Base-by-base conservation (phyloP, 2,113 vertebrate species). In the Crotalus tigris region DNA sequence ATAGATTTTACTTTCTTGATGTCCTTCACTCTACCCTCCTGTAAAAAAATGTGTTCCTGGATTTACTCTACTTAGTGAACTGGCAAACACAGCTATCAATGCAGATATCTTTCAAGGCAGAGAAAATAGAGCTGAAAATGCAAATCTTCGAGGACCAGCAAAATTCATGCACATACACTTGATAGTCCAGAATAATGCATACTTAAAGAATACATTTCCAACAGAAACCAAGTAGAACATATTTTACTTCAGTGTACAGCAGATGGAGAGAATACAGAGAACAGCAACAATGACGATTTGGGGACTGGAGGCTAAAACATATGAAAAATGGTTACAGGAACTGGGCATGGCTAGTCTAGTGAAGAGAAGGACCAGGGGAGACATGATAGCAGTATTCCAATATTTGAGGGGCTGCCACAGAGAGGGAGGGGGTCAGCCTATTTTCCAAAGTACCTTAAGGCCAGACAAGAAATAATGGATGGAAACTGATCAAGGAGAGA, bases 181-280 rank as follows among this genome's bases (percentile, higher is more conserved):
- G 39, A 3, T 3, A 6, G 85, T 92, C 26, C 2, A 88, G 33
- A 69, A 46, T 33, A 55, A 39, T 7, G 3, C 8, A 57, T 24
- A 13, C 33, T 87, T 95, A 90, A 9, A 88, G 29, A 21, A 91
- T 93, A 94, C 33, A 90, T 10, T 39, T 26, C 23, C 24, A 17
- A 88, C 91, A 11, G 0, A 90, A 33, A 44, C 13, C 58, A 53
- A n/a, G 88, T 33, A 89, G 90, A 44, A 33, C 75, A 54, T 17
- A 11, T 29, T 81, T 13, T 59, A 89, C 85, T 90, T 89, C 64
- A 94, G 93, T 33, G 89, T 94, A 92, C 88, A 85, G 0, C 5
- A 94, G 90, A 85, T 91, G 95, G 92, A 93, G 49, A 51, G 49
- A 51, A 51, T 51, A 8, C 49, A 51, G 49, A 51, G 49, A 51